Percentiles rank a stretch among this genome's conserved stretches.
Conservation (phyloP, 2,888 invertebrate species). For the Morpho deidamia region DNA sequence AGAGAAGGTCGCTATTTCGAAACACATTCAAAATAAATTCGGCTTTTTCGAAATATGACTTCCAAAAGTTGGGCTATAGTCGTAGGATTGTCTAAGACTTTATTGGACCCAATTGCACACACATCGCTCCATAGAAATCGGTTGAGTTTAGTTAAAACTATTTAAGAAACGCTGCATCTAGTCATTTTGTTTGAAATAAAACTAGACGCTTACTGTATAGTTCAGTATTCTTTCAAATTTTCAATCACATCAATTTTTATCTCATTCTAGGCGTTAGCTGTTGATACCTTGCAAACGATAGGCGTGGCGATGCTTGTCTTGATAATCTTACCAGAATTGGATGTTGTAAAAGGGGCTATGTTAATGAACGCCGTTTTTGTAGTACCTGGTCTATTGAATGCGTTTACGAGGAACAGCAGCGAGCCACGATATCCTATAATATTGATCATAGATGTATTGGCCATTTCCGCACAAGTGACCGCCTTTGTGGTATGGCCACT, state of each 20-base stretch:
- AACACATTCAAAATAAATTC: no score
- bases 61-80: no score
- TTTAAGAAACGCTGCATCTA: no score
- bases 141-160: no score
- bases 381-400: constrained; percentile 87
- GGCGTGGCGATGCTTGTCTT: constrained; percentile 88
- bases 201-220: no score
- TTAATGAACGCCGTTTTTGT: constrained; percentile 91
- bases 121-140: no score
- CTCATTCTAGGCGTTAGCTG: constrained; percentile 73
- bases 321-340: constrained; percentile 86
- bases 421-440: constrained; percentile 53
- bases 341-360: constrained; percentile 90
- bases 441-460: constrained; percentile 75
- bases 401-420: constrained; percentile 55
- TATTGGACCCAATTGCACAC: no score
- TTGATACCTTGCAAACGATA: constrained; percentile 87
- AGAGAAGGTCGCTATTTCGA: no score
- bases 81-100: no score
- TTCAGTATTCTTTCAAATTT: no score
- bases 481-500: constrained; percentile 85
- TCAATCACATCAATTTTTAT: not conserved
- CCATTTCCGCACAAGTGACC: constrained; percentile 81
- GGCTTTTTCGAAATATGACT: no score
- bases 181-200: no score